These are phyloP conservation scores for Philopedon plagiatum DNA, from an alignment of 2,888 invertebrate species.

Conservation along the genomic window DNA sequence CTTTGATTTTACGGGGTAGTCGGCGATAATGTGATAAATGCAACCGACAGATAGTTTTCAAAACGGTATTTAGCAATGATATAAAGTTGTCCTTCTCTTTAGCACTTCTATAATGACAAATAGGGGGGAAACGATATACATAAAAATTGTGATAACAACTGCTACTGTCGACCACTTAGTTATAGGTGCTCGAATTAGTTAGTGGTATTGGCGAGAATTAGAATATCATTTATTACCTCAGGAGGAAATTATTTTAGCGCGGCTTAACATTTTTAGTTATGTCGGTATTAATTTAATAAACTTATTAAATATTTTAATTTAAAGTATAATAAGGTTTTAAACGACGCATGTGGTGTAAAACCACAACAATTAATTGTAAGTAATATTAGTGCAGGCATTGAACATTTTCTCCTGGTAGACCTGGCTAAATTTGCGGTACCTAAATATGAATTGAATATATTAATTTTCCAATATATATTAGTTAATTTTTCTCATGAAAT, in stretches of 20 bases:
- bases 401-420: too few species aligned
- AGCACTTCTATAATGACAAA: constrained; percentile 23
- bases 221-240: constrained; percentile 1
- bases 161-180: constrained; percentile 38
- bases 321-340: too few species aligned
- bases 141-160: constrained; percentile 43
- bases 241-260: background rate
- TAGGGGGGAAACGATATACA: constrained; percentile 33
- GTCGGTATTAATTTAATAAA: too few species aligned
- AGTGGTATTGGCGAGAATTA: constrained; percentile 15
- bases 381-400: too few species aligned
- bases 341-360: too few species aligned
- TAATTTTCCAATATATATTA: too few species aligned
- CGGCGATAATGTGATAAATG: constrained; percentile 27
- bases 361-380: too few species aligned
- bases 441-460: too few species aligned
- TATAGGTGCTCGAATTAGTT: constrained; percentile 28
- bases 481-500: too few species aligned
- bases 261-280: background rate
- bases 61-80: constrained; percentile 35
- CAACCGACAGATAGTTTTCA: constrained; percentile 32
- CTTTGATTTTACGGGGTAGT: constrained; percentile 28
- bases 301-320: too few species aligned
- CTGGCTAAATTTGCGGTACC: too few species aligned
- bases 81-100: constrained; percentile 45